These are phyloP conservation scores for Cinclus cinclus DNA, from an alignment of 2,113 vertebrate genomes.

Conservation along the genomic window DNA sequence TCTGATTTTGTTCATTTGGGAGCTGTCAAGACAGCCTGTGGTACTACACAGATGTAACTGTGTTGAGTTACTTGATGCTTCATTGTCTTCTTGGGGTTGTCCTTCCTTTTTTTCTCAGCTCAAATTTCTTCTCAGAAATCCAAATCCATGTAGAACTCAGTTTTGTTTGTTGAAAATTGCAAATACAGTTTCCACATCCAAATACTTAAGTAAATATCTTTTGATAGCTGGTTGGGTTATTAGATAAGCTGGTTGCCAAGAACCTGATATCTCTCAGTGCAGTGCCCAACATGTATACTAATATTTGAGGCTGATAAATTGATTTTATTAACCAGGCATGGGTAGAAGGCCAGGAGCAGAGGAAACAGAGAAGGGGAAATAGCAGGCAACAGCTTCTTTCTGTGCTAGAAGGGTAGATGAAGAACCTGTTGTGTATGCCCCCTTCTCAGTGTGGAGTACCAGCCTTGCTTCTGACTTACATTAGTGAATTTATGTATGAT, in stretches of 20 bases:
- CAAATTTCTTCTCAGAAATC: not conserved
- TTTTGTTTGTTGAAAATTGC: not conserved
- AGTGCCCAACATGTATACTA: not conserved
- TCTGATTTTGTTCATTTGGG: not conserved
- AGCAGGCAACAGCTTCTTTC: not conserved
- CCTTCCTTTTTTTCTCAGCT: not conserved
- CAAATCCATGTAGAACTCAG: not conserved
- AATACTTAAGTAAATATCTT: not conserved
- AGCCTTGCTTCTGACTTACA: not conserved
- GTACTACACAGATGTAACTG: not conserved
- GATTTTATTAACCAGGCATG: not conserved
- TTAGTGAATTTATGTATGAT: not conserved
- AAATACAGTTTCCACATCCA: not conserved
- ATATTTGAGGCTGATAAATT: not conserved
- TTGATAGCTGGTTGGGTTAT: not conserved
- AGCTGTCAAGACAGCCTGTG: not conserved
- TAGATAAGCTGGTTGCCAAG: not conserved
- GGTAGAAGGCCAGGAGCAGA: not conserved
- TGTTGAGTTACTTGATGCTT: fast-evolving
- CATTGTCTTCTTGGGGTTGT: not conserved
- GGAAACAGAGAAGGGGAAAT: not conserved
- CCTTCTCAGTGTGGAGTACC: not conserved
- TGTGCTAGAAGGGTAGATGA: not conserved
- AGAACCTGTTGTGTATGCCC: not conserved
- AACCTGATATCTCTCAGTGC: not conserved